These are phyloP conservation scores for Lasioglossum lativentre DNA, from an alignment of 2,888 invertebrate species.

Conservation along the genomic window DNA sequence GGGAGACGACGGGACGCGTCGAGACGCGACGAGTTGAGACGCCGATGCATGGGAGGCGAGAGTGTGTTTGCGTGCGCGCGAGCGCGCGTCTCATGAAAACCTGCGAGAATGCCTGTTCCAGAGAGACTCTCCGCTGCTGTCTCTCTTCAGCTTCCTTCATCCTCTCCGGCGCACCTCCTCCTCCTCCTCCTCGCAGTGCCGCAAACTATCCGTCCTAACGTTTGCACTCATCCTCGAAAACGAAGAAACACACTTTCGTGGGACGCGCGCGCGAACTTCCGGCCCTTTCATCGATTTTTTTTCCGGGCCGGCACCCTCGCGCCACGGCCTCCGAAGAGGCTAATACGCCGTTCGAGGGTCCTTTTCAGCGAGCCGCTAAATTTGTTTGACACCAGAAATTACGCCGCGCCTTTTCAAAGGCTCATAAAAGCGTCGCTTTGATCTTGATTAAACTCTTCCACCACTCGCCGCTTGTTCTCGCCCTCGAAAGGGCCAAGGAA, in stretches of 20 bases:
- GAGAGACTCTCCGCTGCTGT: slow-evolving; percentile 20
- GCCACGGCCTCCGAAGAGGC: slow-evolving; percentile 25
- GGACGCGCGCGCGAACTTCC: neutral
- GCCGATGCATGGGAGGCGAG: slow-evolving; percentile 13
- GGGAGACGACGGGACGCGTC: slow-evolving; percentile 15
- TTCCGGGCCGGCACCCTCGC: slow-evolving; percentile 8
- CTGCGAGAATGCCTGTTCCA: slow-evolving; percentile 13
- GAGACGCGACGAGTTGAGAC: neutral
- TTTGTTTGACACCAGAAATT: slow-evolving; percentile 55
- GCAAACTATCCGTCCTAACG: neutral
- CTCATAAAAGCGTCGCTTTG: slow-evolving; percentile 39
- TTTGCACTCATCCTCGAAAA: neutral
- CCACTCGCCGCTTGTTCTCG: slow-evolving; percentile 15
- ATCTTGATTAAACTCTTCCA: slow-evolving; percentile 33
- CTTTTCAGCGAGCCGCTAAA: slow-evolving; percentile 49
- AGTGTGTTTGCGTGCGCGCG: slow-evolving; percentile 38
- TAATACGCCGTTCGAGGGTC: slow-evolving; percentile 35
- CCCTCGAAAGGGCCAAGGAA: too few species aligned
- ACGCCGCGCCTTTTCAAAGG: slow-evolving; percentile 37
- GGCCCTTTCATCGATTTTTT: slow-evolving; percentile 54
- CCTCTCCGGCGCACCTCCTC: neutral
- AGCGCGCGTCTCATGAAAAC: slow-evolving; percentile 36
- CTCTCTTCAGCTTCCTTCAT: neutral
- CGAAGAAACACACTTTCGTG: slow-evolving; percentile 19
- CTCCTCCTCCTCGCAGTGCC: neutral